A percentile compares a stretch with the other conserved stretches of the same genome.
These are phyloP conservation scores for Macropodus opercularis DNA, from an alignment of 2,797 vertebrate genomes.

Conservation along the genomic window DNA sequence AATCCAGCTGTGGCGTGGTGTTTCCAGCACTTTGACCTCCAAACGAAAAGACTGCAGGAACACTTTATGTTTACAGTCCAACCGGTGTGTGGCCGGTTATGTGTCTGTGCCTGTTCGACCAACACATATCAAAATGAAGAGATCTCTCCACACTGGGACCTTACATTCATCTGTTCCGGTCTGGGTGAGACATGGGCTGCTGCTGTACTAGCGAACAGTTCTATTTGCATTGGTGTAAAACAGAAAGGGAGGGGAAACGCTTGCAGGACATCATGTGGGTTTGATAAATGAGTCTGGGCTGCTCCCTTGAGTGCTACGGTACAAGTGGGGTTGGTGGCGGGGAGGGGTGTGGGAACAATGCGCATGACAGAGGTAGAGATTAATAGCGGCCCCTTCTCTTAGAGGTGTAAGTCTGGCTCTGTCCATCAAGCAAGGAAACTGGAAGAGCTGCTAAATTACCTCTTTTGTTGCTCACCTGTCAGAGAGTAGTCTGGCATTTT, in stretches of 20 bases:
- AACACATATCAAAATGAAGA: slow-evolving; percentile 13
- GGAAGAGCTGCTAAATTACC: slow-evolving; percentile 43
- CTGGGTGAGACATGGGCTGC: slow-evolving; percentile 18
- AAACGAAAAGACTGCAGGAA: too few relatives aligned
- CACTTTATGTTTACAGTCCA: slow-evolving; percentile 17
- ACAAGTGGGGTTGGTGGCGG: slow-evolving; percentile 26
- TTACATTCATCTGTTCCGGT: slow-evolving; percentile 53
- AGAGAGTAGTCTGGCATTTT: slow-evolving; percentile 23
- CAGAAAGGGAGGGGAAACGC: background rate
- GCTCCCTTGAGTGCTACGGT: slow-evolving; percentile 52
- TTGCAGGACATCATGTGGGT: slow-evolving; percentile 52
- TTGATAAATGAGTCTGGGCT: slow-evolving; percentile 72
- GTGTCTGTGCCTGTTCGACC: slow-evolving; percentile 1
- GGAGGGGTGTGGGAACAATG: slow-evolving; percentile 49
- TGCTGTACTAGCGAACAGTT: slow-evolving; percentile 34
- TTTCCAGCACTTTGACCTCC: too few relatives aligned
- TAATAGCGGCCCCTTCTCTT: slow-evolving; percentile 51
- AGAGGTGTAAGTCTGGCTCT: slow-evolving; percentile 16
- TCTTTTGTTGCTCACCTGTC: slow-evolving; percentile 53
- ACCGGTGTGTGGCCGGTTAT: slow-evolving; percentile 1
- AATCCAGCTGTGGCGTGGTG: too few relatives aligned
- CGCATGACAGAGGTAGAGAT: slow-evolving; percentile 62
- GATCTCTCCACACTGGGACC: slow-evolving; percentile 31
- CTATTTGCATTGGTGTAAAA: slow-evolving; percentile 55
- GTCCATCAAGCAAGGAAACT: slow-evolving; percentile 16